Conservation (phyloP, 2,113 vertebrate species). For the Trochalopteron elliotii region DNA sequence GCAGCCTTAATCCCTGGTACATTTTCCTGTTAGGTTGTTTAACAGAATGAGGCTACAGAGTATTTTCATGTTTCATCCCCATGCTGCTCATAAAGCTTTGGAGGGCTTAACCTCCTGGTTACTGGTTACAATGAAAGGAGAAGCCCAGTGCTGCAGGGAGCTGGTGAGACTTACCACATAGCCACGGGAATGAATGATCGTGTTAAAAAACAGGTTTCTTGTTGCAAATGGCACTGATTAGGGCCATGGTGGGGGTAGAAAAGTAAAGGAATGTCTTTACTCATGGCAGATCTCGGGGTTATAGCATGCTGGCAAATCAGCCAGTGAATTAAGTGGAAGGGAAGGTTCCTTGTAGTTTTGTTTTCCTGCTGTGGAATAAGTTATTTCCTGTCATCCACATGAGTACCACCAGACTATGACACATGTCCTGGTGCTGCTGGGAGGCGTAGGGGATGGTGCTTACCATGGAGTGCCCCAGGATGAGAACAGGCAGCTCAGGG, state of each 20-base stretch:
- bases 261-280: background rate
- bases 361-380: background rate
- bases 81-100: background rate
- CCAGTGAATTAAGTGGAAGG: background rate
- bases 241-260: background rate
- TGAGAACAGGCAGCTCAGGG: constrained; percentile 85
- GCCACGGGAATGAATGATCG: background rate
- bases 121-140: background rate
- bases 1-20: constrained; percentile 39
- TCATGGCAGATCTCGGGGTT: background rate
- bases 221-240: background rate
- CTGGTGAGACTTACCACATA: background rate
- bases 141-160: background rate
- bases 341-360: background rate
- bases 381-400: background rate
- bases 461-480: constrained; percentile 97
- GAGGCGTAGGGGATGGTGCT: background rate
- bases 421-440: background rate
- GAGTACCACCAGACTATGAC: accelerated
- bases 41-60: constrained; percentile 26
- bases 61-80: background rate
- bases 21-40: background rate
- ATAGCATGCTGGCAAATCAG: background rate
- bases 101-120: background rate
- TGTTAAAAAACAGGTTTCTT: background rate